Conservation (phyloP, 2,797 vertebrate species). For the Tenualosa ilisha region DNA sequence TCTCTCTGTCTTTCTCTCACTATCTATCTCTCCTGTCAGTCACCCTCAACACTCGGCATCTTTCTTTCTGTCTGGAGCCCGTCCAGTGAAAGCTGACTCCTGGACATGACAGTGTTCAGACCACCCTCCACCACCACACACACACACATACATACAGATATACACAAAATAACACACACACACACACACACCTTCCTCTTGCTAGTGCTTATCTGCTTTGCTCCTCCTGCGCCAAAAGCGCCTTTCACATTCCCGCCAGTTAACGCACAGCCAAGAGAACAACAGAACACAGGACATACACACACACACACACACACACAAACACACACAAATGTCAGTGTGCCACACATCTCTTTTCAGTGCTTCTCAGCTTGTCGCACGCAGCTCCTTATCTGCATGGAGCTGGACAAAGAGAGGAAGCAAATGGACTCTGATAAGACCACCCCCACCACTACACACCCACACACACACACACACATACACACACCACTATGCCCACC, state of each 20-base stretch:
- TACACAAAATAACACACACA: background rate
- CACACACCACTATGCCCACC: background rate
- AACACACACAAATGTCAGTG: background rate
- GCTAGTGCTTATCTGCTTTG: background rate
- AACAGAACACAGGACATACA: background rate
- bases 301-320: constrained; percentile 7
- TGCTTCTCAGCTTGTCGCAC: background rate
- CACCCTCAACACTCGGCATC: background rate
- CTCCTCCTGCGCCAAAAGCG: background rate
- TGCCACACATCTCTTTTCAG: background rate
- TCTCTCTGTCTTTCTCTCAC: background rate
- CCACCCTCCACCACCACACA: background rate
- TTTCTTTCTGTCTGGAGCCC: background rate
- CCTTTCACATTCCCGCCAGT: constrained; percentile 12
- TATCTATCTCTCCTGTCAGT: background rate
- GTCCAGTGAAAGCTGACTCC: constrained; percentile 1
- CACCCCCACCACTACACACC: background rate
- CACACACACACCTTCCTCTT: background rate
- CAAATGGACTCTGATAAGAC: constrained; percentile 5
- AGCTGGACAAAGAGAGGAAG: constrained; percentile 8
- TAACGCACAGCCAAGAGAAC: constrained; percentile 1
- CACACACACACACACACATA: background rate
- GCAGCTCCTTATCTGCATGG: background rate
- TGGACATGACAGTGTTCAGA: background rate
- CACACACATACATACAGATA: background rate